Percentiles rank a stretch among this genome's conserved stretches.
These are phyloP conservation scores for Bufo bufo DNA, from an alignment of 2,113 vertebrate species.

Conservation along the genomic window DNA sequence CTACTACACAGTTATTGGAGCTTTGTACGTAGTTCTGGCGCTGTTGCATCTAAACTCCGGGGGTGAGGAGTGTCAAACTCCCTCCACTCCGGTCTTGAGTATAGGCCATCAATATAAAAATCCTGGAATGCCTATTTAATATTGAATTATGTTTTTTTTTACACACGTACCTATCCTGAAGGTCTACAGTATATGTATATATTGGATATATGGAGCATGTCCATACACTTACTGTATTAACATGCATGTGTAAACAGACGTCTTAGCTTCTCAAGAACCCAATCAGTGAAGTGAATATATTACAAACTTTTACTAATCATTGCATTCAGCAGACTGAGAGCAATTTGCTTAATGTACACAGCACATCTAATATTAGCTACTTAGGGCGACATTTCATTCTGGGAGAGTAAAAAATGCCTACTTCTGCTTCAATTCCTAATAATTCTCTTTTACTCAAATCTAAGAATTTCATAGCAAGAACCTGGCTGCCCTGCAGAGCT, in stretches of 20 bases:
- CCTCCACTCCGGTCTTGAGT: too few species aligned
- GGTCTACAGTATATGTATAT: background rate
- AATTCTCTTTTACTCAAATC: background rate
- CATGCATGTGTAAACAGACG: background rate
- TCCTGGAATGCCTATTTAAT: too few species aligned
- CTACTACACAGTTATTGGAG: too few species aligned
- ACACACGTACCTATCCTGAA: background rate
- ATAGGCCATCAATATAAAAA: too few species aligned
- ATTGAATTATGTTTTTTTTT: background rate
- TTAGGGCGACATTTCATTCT: background rate
- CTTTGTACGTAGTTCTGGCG: too few species aligned
- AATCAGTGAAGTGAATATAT: constrained; percentile 9
- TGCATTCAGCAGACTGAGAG: background rate
- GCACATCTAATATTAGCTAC: background rate
- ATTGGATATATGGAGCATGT: background rate
- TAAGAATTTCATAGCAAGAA: background rate
- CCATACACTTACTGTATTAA: background rate
- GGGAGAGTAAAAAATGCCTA: background rate
- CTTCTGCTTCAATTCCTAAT: background rate
- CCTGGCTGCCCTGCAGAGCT: background rate
- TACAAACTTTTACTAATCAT: constrained; percentile 1
- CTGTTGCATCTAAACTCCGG: too few species aligned
- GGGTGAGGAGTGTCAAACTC: too few species aligned
- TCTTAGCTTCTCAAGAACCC: background rate
- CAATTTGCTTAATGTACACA: constrained; percentile 12